Evolutionary conservation across 2,113 vertebrate species (phyloP), one percentile per base, ranked within the genome.

Genomic region (Callochromis pleurospilus): DNA sequence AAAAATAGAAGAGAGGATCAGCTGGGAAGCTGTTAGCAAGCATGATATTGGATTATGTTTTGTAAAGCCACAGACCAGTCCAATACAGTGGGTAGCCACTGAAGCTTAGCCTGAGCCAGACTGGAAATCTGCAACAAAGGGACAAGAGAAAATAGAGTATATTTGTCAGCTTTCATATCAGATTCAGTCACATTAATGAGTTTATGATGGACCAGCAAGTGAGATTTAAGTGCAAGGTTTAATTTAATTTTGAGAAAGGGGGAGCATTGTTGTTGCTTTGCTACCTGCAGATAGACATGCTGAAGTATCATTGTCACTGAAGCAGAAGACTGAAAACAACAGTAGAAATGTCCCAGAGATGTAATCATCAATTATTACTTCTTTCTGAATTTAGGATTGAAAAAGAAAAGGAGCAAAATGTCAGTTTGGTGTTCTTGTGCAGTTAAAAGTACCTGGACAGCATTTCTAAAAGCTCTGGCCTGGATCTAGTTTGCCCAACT

Each of bases 111-210:
- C 14, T 47, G 1, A 47, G 24, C 70, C 45, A 49, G 45, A 31
- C 45, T 51, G 73, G 73, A 51, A 51, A 77, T n/a, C 45, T 77
- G 73, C 17, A 47, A 49, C 42, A 26, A 49, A 77, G 26, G 26
- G 45, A 49, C 42, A 12, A 19, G 26, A 47, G 70, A 49, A 77
- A 49, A 31, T 49, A 77, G 26, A 77, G 1, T 19, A 31, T 12
- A 1, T 31, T 77, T 77, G 15, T 77, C 15, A 77, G 24, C 15
- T 19, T 31, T 47, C 24, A 47, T 47, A 19, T 75, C 40, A 11
- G 68, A 73, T 47, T 73, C 2, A 75, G 14, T 29, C 13, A 7
- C 68, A 75, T 29, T 75, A 47, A 47, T 0, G 2, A 17, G 40
- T 9, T 75, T 47, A 47, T 29, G 42, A 29, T 75, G 15, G 70